Conservation (phyloP, 2,113 vertebrate genomes). For the Lampris megalopsis region DNA sequence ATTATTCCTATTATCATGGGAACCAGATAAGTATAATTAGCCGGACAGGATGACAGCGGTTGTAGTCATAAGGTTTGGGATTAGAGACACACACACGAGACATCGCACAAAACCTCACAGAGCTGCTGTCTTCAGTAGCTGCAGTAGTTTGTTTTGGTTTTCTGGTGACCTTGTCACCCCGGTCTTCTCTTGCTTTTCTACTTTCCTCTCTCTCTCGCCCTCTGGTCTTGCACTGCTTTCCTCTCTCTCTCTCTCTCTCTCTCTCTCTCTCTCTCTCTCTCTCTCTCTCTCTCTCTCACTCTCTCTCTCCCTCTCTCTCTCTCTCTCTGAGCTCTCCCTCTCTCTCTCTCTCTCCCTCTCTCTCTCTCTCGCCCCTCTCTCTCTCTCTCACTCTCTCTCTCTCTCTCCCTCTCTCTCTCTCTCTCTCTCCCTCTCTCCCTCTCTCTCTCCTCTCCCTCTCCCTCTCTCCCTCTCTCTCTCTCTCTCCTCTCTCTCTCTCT, state of each 20-base stretch:
- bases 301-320: background rate
- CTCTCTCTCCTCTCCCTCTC: background rate
- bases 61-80: slow-evolving; percentile 36
- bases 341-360: no score
- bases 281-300: background rate
- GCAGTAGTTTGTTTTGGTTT: no score
- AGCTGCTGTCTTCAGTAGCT: no score
- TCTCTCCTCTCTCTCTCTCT: no score
- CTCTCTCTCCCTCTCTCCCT: background rate
- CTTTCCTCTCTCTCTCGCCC: background rate
- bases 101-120: slow-evolving; percentile 41
- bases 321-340: no score
- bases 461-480: slow-evolving; percentile 1
- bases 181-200: no score
- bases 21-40: slow-evolving; percentile 75
- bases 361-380: background rate
- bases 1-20: slow-evolving; percentile 72
- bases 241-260: background rate
- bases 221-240: slow-evolving; percentile 3
- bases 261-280: background rate
- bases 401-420: background rate
- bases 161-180: no score
- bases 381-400: slow-evolving; percentile 28
- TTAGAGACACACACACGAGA: slow-evolving; percentile 51
- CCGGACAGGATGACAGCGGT: slow-evolving; percentile 60